phyloP scores from a whole-genome alignment of 92 coral and sea anemone species.

The Palythoa grandiflora region DNA sequence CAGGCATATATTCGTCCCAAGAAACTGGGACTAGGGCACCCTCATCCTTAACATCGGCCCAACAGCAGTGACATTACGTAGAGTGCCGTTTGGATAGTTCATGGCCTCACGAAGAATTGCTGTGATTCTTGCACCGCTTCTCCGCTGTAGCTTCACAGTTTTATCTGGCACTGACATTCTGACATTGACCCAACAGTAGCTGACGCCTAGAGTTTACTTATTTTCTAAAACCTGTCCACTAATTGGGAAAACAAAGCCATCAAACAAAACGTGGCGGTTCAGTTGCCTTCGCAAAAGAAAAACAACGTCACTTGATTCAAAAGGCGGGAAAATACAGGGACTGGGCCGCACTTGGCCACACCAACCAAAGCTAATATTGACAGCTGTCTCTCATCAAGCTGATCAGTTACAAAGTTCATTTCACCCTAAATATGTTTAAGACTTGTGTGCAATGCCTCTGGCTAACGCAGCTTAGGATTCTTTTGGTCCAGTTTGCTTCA shows the following conservation, averaged over 20 bases:
- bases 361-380: neutral
- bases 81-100: neutral
- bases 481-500: neutral
- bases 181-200: neutral
- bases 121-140: too few species aligned
- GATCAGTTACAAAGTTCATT: neutral
- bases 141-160: neutral
- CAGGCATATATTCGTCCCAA: conserved; percentile 88
- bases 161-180: neutral
- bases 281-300: neutral
- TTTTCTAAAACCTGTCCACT: too few species aligned
- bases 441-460: neutral
- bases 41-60: conserved; percentile 55
- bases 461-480: neutral
- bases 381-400: neutral
- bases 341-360: neutral
- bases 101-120: neutral
- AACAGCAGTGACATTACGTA: neutral
- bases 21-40: conserved; percentile 93
- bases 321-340: neutral
- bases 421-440: neutral
- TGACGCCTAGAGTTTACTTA: too few species aligned
- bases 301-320: neutral
- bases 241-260: too few species aligned
- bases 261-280: too few species aligned